phyloP scores from a whole-genome alignment of 92 coral and sea anemone species.

The Muricea muricata region DNA sequence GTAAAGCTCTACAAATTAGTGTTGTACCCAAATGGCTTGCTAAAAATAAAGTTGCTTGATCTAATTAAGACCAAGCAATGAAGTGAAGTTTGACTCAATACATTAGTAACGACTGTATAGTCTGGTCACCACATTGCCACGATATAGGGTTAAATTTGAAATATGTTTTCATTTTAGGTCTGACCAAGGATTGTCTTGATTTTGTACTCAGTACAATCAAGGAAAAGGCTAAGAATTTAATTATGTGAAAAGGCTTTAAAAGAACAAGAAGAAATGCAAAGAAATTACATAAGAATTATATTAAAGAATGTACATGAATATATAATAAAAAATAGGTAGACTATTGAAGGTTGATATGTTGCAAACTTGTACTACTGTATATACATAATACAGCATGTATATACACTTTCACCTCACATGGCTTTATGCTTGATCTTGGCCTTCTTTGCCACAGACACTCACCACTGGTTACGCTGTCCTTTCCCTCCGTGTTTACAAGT shows the following conservation, averaged over 20 bases:
- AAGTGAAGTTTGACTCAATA: no score
- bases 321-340: no score
- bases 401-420: constrained; percentile 63
- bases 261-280: not conserved
- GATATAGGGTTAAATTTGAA: no score
- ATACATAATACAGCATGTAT: no score
- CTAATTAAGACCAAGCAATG: no score
- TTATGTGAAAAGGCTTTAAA: constrained; percentile 27
- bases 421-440: not conserved
- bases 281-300: not conserved
- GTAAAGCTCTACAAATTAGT: no score
- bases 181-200: constrained; percentile 11
- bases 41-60: no score
- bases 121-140: no score
- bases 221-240: not conserved
- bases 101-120: no score
- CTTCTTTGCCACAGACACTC: not conserved
- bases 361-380: no score
- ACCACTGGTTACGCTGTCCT: constrained; percentile 22
- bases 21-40: no score
- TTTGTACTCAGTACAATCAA: constrained; percentile 5
- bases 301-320: not conserved
- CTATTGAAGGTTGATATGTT: no score
- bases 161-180: not conserved
- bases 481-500: not conserved